phyloP scores from a whole-genome alignment of 1,140 invertebrate species.

The Varroa destructor region DNA sequence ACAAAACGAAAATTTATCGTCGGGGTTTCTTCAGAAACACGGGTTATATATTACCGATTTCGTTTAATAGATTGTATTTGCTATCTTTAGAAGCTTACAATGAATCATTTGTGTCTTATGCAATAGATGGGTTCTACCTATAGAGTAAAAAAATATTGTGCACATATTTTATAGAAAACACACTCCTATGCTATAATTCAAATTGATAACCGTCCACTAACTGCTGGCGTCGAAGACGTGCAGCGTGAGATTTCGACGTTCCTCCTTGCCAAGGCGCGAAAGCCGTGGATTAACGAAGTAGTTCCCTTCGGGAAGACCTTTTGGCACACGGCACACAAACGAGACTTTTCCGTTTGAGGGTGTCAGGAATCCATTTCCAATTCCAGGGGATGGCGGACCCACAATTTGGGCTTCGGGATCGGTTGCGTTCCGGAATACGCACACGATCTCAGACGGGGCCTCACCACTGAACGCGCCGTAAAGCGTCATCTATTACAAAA shows the following conservation, averaged over 20 bases:
- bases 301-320: constrained; percentile 15
- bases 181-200: no score
- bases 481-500: constrained; percentile 5
- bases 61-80: no score
- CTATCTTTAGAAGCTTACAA: no score
- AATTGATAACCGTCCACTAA: neutral
- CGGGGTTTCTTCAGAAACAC: no score
- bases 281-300: constrained; percentile 27
- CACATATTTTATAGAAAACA: no score
- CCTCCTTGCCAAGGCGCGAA: constrained; percentile 17
- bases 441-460: constrained; percentile 15
- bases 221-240: constrained; percentile 20
- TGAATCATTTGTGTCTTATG: no score
- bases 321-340: constrained; percentile 7
- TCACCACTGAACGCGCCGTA: constrained; percentile 19
- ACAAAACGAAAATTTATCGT: no score
- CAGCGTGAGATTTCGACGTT: constrained; percentile 9
- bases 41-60: no score
- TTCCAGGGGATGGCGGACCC: neutral
- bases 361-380: constrained; percentile 10
- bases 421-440: constrained; percentile 12
- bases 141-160: no score
- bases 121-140: no score
- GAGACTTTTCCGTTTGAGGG: constrained; percentile 15
- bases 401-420: constrained; percentile 20